Conservation (phyloP, 2,888 invertebrate species). For the Rhynchonema sp. region DNA sequence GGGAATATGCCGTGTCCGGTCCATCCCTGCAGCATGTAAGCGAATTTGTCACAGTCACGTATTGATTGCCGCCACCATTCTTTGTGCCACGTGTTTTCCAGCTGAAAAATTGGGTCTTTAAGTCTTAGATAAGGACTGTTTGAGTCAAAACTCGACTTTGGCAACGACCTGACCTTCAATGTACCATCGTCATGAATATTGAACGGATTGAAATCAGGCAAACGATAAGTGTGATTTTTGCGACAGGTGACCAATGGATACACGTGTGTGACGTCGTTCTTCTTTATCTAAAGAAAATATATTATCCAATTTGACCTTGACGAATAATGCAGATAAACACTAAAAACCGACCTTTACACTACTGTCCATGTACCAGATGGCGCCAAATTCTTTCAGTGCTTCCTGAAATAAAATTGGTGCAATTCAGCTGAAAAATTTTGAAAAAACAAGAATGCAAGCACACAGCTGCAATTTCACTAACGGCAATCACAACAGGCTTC, state of each 20-base stretch:
- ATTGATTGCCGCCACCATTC: constrained; percentile 8
- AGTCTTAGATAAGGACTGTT: too few species aligned
- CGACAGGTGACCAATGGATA: constrained; percentile 15
- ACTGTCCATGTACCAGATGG: constrained; percentile 27
- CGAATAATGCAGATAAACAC: too few species aligned
- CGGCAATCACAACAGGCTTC: neutral
- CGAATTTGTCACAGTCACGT: constrained; percentile 10
- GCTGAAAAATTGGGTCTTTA: too few species aligned
- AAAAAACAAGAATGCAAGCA: neutral
- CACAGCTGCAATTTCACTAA: too few species aligned
- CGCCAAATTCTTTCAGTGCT: constrained; percentile 23
- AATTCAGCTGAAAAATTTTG: neutral
- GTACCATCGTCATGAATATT: neutral
- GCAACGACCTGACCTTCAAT: constrained; percentile 1
- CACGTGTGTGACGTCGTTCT: constrained; percentile 19
- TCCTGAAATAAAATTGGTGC: constrained; percentile 12
- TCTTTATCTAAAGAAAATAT: too few species aligned
- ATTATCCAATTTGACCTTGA: too few species aligned
- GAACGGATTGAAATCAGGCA: constrained; percentile 9
- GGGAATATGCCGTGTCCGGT: constrained; percentile 16
- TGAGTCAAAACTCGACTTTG: constrained; percentile 2
- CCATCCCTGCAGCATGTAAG: constrained; percentile 14
- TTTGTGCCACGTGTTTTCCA: constrained; percentile 10
- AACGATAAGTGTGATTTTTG: constrained; percentile 19
- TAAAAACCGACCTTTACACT: constrained; percentile 18